A percentile compares a stretch with the other conserved stretches of the same genome.
Conservation (phyloP, 2,888 invertebrate species). For the Eupsilia transversa region DNA sequence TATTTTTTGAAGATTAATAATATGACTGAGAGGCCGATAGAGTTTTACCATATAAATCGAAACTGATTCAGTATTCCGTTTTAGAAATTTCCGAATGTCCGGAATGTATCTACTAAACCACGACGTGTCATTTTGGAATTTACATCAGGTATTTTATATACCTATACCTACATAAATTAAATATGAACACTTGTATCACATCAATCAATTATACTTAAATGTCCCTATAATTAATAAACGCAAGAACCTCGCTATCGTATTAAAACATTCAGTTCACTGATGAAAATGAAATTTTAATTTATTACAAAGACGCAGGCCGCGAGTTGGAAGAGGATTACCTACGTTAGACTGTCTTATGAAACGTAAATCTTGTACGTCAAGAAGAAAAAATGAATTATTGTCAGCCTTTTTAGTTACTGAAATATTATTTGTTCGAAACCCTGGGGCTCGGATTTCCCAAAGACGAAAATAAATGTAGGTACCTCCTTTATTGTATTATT, state of each 20-base stretch:
- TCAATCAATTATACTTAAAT: neutral
- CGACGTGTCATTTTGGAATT: neutral
- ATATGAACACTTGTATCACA: neutral
- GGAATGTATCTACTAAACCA: neutral
- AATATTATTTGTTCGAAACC: constrained; percentile 16
- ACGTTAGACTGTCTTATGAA: constrained; percentile 26
- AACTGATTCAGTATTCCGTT: neutral
- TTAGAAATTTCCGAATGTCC: neutral
- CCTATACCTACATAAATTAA: too few species aligned
- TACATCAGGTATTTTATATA: neutral
- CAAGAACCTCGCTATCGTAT: neutral
- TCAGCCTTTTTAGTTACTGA: neutral
- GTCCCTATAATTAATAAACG: neutral
- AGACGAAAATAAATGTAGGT: too few species aligned
- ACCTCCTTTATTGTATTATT: too few species aligned
- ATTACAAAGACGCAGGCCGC: neutral
- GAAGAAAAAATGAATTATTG: constrained; percentile 24
- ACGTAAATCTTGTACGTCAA: constrained; percentile 30
- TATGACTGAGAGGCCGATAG: too few species aligned
- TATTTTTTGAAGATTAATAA: neutral
- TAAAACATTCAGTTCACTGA: neutral
- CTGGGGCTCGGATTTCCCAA: too few species aligned
- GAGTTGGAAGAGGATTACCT: constrained; percentile 10
- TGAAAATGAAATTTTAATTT: constrained; percentile 14
- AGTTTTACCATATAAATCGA: too few species aligned